phyloP scores from a whole-genome alignment of 2,888 invertebrate genomes.

The Brachycybe producta region DNA sequence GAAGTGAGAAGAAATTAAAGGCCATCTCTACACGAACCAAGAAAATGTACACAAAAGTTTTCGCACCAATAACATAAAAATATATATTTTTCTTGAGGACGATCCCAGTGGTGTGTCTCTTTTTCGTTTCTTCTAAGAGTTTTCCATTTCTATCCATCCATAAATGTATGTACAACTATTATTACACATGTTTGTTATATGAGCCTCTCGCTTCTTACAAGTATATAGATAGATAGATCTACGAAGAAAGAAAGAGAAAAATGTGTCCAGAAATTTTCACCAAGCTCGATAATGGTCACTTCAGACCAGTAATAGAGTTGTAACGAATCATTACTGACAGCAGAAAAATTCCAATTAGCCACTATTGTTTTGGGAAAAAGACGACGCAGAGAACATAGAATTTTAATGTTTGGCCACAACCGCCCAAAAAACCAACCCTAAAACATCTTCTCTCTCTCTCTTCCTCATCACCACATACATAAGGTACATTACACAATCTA shows the following conservation, averaged over 20 bases:
- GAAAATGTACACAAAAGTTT: no score
- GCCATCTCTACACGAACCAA: no score
- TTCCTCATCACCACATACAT: no score
- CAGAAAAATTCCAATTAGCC: constrained; percentile 21
- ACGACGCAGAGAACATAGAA: constrained; percentile 10
- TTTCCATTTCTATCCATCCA: no score
- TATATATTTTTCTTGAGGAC: constrained; percentile 4
- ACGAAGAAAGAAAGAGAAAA: constrained; percentile 2
- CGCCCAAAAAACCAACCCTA: neutral
- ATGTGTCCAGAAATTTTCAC: constrained; percentile 9
- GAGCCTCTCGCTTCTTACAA: no score
- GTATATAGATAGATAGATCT: no score
- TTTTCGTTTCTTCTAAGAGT: no score
- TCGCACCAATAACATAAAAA: constrained; percentile 2
- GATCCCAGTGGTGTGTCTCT: constrained; percentile 6
- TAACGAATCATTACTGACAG: constrained; percentile 17
- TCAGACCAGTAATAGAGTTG: constrained; percentile 4
- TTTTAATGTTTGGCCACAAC: constrained; percentile 15
- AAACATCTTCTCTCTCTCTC: neutral
- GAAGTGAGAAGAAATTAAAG: no score
- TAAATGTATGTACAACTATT: no score
- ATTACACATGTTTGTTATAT: no score
- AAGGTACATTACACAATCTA: no score
- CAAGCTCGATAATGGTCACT: constrained; percentile 11
- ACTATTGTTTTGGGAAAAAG: constrained; percentile 21